Base-by-base conservation (phyloP, 2,113 vertebrate genomes). In the Xyrauchen texanus region DNA sequence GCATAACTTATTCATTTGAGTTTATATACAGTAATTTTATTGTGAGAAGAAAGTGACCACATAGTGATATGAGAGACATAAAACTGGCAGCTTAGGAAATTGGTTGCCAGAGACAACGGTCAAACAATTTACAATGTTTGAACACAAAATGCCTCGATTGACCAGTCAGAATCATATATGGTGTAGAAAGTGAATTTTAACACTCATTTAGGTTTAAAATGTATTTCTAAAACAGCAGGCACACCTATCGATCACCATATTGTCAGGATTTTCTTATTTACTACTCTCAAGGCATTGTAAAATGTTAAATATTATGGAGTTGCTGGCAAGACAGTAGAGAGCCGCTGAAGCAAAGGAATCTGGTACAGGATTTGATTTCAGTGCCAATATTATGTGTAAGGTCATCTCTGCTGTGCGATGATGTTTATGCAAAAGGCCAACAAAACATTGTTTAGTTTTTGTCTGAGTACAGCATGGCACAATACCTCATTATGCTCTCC, bases 391-490 rank as follows among this genome's bases (percentile, higher is more conserved):
- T 78, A 78, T 44, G 71, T 42, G n/a, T 61, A 73, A 70, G 57
- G 34, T 60, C 11, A 55, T 46, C 34, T 13, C 64, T 4, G 34
- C 6, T 12, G 16, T 46, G 12, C 16, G 45, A 16, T 45, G 16
- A 71, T 81, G 79, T 84, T 90, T 89, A 86, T 86, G 83, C 81
- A 82, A 85, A 79, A 68, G 86, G 84, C 88, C 86, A 88, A 5
- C 3, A 55, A 79, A 86, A 63, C 45, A 74, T 62, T 44, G 60
- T 85, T 53, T 7, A n/a, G 55, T 71, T 84, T 81, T 83, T 13
- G 69, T 81, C 83, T 83, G 85, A 86, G 81, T 52, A 68, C 66
- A 45, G 52, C 5, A 44, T 78, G 72, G 82, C 84, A 83, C 82
- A 78, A 80, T 84, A 76, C 81, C 75, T 87, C 83, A 85, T 88